These are phyloP conservation scores for Berghia stephanieae DNA, from an alignment of 1,140 invertebrate genomes.

Conservation along the genomic window DNA sequence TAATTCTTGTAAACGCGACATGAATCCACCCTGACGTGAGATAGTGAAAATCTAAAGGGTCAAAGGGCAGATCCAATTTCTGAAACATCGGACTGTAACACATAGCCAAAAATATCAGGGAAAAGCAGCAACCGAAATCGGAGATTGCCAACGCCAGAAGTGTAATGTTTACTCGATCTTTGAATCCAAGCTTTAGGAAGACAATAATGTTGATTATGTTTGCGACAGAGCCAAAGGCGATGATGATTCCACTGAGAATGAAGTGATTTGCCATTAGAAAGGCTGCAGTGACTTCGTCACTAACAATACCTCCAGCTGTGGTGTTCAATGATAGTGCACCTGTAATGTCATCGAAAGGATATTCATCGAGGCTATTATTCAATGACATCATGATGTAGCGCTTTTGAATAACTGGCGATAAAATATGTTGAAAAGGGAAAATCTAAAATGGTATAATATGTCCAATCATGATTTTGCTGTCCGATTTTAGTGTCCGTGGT, in stretches of 20 bases:
- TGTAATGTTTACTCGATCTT: not conserved
- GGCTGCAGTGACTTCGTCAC: not conserved
- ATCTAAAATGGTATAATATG: too few species aligned
- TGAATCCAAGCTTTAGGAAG: not conserved
- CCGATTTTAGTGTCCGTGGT: too few species aligned
- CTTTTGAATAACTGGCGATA: too few species aligned
- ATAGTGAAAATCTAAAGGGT: slow-evolving; percentile 11
- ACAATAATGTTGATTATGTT: slow-evolving; percentile 23
- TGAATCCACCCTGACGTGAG: not conserved
- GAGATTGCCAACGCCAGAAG: slow-evolving; percentile 3
- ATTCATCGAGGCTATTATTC: too few species aligned
- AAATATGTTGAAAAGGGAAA: too few species aligned
- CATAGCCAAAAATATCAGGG: not conserved
- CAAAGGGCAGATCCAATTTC: not conserved
- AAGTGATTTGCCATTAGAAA: not conserved
- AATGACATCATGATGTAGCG: too few species aligned
- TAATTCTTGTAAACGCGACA: not conserved
- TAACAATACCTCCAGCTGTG: too few species aligned
- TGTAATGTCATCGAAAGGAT: too few species aligned
- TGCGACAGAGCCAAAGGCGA: not conserved
- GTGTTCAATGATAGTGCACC: too few species aligned
- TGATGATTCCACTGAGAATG: not conserved
- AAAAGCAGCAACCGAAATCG: not conserved
- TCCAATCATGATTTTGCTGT: too few species aligned
- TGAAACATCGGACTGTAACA: slow-evolving; percentile 11